Evolutionary conservation across 1,140 invertebrate genomes (phyloP).

Genomic region (Latrodectus geometricus): DNA sequence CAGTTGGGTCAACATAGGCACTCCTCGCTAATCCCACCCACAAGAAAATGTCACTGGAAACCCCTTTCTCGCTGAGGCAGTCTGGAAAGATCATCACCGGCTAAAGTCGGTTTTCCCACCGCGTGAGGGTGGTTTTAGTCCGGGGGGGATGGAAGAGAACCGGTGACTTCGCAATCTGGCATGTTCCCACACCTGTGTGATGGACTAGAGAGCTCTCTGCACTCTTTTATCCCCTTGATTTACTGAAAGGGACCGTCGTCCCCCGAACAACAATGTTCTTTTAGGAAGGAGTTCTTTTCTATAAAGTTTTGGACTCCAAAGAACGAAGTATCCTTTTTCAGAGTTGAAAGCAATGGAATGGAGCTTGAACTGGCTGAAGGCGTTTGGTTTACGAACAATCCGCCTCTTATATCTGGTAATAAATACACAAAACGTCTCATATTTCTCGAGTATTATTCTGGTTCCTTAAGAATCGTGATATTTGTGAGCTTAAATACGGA

Average conservation of each 20-base stretch:
- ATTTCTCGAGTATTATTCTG: no score
- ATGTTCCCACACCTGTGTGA: constrained; percentile 40
- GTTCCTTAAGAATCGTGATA: no score
- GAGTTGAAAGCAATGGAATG: neutral
- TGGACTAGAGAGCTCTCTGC: constrained; percentile 21
- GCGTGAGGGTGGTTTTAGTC: neutral
- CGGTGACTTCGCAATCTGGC: neutral
- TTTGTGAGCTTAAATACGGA: no score
- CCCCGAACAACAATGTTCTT: neutral
- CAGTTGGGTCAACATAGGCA: neutral
- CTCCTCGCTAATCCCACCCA: neutral
- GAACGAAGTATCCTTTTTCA: neutral
- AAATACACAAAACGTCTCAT: no score
- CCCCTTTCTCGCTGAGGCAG: neutral
- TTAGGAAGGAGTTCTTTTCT: neutral
- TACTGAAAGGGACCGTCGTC: constrained; percentile 49
- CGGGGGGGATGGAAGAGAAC: neutral
- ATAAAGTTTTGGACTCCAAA: neutral
- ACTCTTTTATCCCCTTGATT: constrained; percentile 25
- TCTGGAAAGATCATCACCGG: constrained; percentile 14
- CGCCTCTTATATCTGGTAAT: no score
- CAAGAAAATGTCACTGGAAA: neutral
- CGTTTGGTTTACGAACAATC: no score
- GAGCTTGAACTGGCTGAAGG: no score
- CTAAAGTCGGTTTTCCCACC: neutral